Evolutionary conservation across 2,888 invertebrate species (phyloP).

Genomic region (Diaprepes abbreviatus): DNA sequence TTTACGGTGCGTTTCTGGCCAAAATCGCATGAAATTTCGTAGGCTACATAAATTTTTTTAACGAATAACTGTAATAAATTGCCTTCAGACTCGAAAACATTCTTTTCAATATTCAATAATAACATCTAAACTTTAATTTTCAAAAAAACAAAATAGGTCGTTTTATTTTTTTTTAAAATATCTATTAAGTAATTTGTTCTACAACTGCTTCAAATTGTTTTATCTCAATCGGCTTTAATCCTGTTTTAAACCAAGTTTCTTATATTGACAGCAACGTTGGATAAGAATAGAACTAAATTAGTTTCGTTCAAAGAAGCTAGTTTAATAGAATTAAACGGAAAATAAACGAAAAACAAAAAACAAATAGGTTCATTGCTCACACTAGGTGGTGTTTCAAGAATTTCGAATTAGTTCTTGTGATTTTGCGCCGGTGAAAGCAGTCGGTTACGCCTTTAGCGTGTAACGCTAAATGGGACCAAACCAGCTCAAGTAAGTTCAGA

Average conservation of each 20-base stretch:
- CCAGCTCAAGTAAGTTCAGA: constrained; percentile 63
- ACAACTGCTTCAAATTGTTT: not conserved
- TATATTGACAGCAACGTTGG: not conserved
- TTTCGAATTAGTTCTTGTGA: constrained; percentile 54
- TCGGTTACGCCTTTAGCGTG: constrained; percentile 64
- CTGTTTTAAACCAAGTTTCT: not conserved
- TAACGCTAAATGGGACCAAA: constrained; percentile 64
- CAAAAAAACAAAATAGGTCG: too few relatives aligned
- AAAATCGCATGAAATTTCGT: too few relatives aligned
- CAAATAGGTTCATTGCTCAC: constrained; percentile 46
- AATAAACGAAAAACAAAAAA: constrained; percentile 48
- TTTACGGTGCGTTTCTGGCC: too few relatives aligned
- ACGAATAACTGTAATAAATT: too few relatives aligned
- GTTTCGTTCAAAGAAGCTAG: constrained; percentile 14
- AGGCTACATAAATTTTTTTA: too few relatives aligned
- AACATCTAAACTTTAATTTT: too few relatives aligned
- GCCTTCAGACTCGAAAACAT: too few relatives aligned
- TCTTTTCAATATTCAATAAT: too few relatives aligned
- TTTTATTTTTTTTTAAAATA: too few relatives aligned
- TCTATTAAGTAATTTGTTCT: too few relatives aligned
- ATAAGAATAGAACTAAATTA: not conserved
- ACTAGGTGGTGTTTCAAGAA: constrained; percentile 57
- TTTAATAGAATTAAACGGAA: constrained; percentile 36
- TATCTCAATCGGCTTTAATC: not conserved
- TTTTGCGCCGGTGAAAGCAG: constrained; percentile 58